Percentiles rank a stretch among this genome's conserved stretches.
Conservation (phyloP, 2,797 vertebrate genomes). For the Periparus ater region DNA sequence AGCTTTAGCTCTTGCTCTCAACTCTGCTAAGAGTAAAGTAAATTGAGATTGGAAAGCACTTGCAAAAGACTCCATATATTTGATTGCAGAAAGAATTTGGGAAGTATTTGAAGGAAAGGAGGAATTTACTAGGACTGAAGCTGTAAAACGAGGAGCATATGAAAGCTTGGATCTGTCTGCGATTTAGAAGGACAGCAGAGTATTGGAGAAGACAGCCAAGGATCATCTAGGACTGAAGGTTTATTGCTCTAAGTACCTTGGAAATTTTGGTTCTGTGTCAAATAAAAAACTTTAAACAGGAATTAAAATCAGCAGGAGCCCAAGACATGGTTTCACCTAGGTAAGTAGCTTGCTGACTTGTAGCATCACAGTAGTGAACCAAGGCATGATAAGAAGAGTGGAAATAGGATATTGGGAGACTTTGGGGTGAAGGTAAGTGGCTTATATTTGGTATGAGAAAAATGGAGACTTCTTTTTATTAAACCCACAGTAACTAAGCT, state of each 20-base stretch:
- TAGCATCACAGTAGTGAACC: background rate
- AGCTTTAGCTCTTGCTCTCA: background rate
- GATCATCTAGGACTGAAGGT: background rate
- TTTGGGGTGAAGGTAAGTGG: background rate
- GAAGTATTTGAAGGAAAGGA: background rate
- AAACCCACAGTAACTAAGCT: background rate
- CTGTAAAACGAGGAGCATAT: background rate
- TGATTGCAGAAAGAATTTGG: background rate
- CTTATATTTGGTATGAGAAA: background rate
- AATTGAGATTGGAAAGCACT: background rate
- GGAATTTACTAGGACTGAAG: background rate
- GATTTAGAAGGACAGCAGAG: background rate
- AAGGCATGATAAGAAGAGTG: background rate
- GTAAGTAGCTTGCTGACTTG: background rate
- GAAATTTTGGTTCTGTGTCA: background rate
- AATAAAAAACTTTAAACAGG: conserved; percentile 10
- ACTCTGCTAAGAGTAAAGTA: background rate
- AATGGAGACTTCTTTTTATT: background rate
- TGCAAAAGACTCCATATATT: background rate
- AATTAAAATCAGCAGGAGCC: background rate
- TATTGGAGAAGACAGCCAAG: background rate
- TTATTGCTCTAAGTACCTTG: background rate
- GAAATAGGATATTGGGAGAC: background rate
- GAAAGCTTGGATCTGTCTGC: background rate
- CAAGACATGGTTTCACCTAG: background rate